Percentiles rank a stretch among this genome's conserved stretches.
Evolutionary conservation across 2,113 vertebrate species (phyloP).

Genomic region (Amazona vittata): DNA sequence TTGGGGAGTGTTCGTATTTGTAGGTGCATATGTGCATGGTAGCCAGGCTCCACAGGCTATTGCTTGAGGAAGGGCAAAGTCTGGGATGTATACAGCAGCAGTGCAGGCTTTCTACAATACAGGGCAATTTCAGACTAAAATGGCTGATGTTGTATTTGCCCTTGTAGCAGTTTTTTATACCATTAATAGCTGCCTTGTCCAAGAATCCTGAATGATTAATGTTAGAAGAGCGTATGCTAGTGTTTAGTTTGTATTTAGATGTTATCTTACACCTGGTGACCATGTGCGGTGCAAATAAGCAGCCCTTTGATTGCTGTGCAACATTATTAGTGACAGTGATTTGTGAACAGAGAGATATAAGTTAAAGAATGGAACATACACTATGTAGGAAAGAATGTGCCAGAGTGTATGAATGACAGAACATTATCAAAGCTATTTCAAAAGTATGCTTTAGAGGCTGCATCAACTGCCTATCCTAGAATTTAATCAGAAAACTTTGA

Average conservation of each 20-base stretch:
- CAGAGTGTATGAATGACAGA: slow-evolving; percentile 45
- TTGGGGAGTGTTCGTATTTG: accelerated
- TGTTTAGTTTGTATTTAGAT: slow-evolving; percentile 49
- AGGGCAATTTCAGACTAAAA: not conserved
- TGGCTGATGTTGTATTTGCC: not conserved
- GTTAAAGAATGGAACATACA: slow-evolving; percentile 12
- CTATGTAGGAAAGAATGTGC: slow-evolving; percentile 4
- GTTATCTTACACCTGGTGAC: not conserved
- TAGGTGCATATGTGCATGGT: not conserved
- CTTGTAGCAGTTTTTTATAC: slow-evolving; percentile 15
- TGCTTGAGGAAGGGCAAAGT: not conserved
- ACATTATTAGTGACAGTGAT: not conserved
- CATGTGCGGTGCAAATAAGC: slow-evolving; percentile 40
- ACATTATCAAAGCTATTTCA: slow-evolving; percentile 50
- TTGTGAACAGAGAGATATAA: not conserved
- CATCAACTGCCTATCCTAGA: slow-evolving; percentile 46
- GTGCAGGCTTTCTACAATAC: not conserved
- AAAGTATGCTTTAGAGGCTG: slow-evolving; percentile 42
- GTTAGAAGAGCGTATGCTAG: not conserved
- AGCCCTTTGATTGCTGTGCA: slow-evolving; percentile 35
- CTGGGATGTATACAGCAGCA: not conserved
- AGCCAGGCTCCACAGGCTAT: accelerated
- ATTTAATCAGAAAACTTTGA: slow-evolving; percentile 72
- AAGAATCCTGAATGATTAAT: slow-evolving; percentile 43
- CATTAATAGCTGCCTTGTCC: slow-evolving; percentile 14